Evolutionary conservation across 2,888 invertebrate genomes (phyloP).

Genomic region (Hydrotaea cyrtoneurina): DNA sequence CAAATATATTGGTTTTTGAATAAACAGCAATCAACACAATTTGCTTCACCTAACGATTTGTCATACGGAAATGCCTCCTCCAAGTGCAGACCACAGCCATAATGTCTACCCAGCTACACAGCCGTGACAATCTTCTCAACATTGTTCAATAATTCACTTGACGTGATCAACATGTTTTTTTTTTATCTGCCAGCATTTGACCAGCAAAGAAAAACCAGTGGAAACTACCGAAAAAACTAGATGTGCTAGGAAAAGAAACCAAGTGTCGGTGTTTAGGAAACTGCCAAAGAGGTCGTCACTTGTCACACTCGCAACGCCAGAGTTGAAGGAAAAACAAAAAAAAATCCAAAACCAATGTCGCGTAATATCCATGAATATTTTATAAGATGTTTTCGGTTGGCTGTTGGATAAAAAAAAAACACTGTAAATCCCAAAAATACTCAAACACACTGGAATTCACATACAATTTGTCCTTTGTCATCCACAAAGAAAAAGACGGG

Average conservation of each 20-base stretch:
- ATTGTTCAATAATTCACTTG: conserved; percentile 76
- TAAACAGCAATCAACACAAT: no score
- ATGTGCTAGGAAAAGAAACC: background rate
- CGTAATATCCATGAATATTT: conserved; percentile 72
- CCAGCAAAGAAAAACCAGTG: conserved; percentile 71
- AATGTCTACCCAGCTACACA: conserved; percentile 30
- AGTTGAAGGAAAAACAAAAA: background rate
- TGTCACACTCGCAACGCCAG: conserved; percentile 56
- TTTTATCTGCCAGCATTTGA: conserved; percentile 2
- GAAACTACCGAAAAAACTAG: conserved; percentile 69
- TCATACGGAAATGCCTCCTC: no score
- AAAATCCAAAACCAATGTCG: conserved; percentile 58
- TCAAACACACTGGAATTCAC: background rate
- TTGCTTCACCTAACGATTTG: no score
- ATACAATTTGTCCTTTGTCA: conserved; percentile 9
- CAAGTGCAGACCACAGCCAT: no score
- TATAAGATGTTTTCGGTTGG: conserved; percentile 63
- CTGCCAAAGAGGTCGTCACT: conserved; percentile 69
- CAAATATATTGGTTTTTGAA: no score
- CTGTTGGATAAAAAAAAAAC: background rate
- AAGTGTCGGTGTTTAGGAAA: conserved; percentile 62
- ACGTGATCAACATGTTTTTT: conserved; percentile 61
- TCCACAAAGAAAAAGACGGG: no score
- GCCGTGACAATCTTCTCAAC: conserved; percentile 69
- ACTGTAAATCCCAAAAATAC: conserved; percentile 22